Conservation (phyloP, 2,113 vertebrate genomes). For the Varanus salvator region DNA sequence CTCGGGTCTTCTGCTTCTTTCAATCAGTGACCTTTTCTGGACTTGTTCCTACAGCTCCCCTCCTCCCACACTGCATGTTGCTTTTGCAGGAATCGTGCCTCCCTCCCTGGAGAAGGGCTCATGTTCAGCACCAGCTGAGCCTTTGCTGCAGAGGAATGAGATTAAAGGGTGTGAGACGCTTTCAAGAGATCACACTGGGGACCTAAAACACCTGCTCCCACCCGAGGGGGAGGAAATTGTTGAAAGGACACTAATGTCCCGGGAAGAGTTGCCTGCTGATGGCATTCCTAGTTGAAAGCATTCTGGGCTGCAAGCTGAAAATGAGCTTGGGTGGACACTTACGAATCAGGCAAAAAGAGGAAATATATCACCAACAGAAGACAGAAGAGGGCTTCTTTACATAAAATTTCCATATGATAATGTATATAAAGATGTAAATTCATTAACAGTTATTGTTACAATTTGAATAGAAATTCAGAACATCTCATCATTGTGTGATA, state of each 20-base stretch:
- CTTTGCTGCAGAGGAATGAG: conserved; percentile 67
- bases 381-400: no score
- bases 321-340: not conserved
- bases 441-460: no score
- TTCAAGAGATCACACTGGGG: conserved; percentile 38
- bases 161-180: conserved; percentile 55
- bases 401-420: no score
- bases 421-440: no score
- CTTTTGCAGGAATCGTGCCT: conserved; percentile 21
- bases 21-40: not conserved
- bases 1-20: not conserved
- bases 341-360: no score
- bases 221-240: not conserved
- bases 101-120: conserved; percentile 60
- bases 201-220: conserved; percentile 50
- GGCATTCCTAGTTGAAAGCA: not conserved
- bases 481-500: no score
- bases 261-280: not conserved
- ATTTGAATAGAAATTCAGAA: no score
- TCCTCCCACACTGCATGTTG: not conserved
- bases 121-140: conserved; percentile 67
- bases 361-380: no score
- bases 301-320: not conserved
- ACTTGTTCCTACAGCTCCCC: not conserved
- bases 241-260: not conserved